A percentile compares a stretch with the other conserved stretches of the same genome.
Evolutionary conservation across 92 coral and sea anemone genomes (phyloP).

Genomic region (Epizoanthus ramosus): DNA sequence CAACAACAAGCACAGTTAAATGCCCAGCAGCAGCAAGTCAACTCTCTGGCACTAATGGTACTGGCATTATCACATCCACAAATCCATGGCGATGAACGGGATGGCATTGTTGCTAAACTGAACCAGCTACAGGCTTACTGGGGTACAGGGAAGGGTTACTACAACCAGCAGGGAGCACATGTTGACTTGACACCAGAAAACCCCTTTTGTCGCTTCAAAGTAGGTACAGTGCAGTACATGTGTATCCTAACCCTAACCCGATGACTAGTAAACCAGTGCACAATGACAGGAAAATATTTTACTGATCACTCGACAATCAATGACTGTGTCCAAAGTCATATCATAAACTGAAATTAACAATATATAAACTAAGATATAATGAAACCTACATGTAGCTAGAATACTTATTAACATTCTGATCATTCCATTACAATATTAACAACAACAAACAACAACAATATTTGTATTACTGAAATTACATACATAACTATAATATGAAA

Average conservation of each 20-base stretch:
- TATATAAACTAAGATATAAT: too few relatives aligned
- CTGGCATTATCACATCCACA: conserved; percentile 89
- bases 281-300: too few relatives aligned
- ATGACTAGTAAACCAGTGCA: too few relatives aligned
- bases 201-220: conserved; percentile 96
- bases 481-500: too few relatives aligned
- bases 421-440: too few relatives aligned
- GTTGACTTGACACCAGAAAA: conserved; percentile 88
- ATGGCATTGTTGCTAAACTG: conserved; percentile 92
- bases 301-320: too few relatives aligned
- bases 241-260: not conserved
- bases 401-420: too few relatives aligned
- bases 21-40: conserved; percentile 35
- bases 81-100: conserved; percentile 94
- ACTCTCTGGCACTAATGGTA: conserved; percentile 63
- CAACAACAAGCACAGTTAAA: conserved; percentile 48
- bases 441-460: too few relatives aligned
- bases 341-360: too few relatives aligned
- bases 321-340: too few relatives aligned
- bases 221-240: conserved; percentile 34
- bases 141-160: conserved; percentile 96
- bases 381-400: too few relatives aligned
- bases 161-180: conserved; percentile 75
- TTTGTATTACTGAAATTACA: too few relatives aligned
- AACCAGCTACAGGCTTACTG: conserved; percentile 95